A percentile compares a stretch with the other conserved stretches of the same genome.
Conservation (phyloP, 1,140 invertebrate species). For the Pentalonia nigronervosa region DNA sequence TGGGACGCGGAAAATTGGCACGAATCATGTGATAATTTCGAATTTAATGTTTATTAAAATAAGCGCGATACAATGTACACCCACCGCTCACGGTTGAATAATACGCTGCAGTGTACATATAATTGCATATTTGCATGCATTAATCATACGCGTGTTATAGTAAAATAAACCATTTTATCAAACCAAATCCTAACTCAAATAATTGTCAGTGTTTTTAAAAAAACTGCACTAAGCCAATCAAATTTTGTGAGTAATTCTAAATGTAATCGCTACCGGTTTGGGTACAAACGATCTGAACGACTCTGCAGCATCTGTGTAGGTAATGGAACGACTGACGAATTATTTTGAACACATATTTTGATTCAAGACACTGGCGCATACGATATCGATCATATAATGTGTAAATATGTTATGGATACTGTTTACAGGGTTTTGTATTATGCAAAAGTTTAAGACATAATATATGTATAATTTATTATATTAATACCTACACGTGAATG, state of each 20-base stretch:
- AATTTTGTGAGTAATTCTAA: background rate
- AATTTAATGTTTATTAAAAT: background rate
- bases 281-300: too few relatives aligned
- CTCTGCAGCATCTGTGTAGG: too few relatives aligned
- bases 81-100: background rate
- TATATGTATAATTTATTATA: too few relatives aligned
- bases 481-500: too few relatives aligned
- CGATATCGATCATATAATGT: too few relatives aligned
- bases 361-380: too few relatives aligned
- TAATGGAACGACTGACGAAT: too few relatives aligned
- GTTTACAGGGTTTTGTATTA: too few relatives aligned
- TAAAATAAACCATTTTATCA: background rate
- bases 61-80: background rate
- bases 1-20: background rate
- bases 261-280: too few relatives aligned
- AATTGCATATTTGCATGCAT: background rate
- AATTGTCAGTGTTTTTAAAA: background rate
- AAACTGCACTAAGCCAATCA: background rate
- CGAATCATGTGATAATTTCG: background rate
- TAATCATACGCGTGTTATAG: background rate
- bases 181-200: background rate
- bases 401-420: too few relatives aligned
- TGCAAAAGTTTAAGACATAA: too few relatives aligned
- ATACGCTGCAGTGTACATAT: background rate
- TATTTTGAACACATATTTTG: too few relatives aligned